Evolutionary conservation across 1,140 invertebrate species (phyloP).

Genomic region (Leptopilina clavipes): DNA sequence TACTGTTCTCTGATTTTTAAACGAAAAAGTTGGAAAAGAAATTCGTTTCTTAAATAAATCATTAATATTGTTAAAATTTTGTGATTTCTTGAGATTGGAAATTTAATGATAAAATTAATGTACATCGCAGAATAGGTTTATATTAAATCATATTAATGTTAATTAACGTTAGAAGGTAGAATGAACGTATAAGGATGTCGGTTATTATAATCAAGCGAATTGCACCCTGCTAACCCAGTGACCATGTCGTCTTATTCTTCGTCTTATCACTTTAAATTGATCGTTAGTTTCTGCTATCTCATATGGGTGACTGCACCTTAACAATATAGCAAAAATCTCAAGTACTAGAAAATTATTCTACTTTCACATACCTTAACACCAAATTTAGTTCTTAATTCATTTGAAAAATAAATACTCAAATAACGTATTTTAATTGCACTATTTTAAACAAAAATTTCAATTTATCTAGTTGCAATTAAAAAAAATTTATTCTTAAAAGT

Average conservation of each 20-base stretch:
- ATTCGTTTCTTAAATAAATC: no score
- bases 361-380: slow-evolving; percentile 17
- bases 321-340: background rate
- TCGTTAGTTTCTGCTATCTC: background rate
- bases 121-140: background rate
- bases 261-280: slow-evolving; percentile 27
- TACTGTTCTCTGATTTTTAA: no score
- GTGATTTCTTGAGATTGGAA: no score
- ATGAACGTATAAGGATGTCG: slow-evolving; percentile 30
- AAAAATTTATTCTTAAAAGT: no score
- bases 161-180: slow-evolving; percentile 7
- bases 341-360: background rate
- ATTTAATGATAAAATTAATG: background rate
- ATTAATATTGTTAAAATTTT: no score
- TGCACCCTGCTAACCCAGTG: slow-evolving; percentile 36
- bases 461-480: no score
- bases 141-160: slow-evolving; percentile 6
- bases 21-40: no score
- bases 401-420: background rate
- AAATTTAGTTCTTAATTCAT: slow-evolving; percentile 4
- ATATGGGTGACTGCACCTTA: background rate
- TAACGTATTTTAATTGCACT: no score
- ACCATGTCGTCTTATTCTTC: background rate
- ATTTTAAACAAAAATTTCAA: no score
- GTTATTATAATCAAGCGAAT: slow-evolving; percentile 39